Evolutionary conservation across 2,113 vertebrate species (phyloP).

Genomic region (Pampusana beccarii): DNA sequence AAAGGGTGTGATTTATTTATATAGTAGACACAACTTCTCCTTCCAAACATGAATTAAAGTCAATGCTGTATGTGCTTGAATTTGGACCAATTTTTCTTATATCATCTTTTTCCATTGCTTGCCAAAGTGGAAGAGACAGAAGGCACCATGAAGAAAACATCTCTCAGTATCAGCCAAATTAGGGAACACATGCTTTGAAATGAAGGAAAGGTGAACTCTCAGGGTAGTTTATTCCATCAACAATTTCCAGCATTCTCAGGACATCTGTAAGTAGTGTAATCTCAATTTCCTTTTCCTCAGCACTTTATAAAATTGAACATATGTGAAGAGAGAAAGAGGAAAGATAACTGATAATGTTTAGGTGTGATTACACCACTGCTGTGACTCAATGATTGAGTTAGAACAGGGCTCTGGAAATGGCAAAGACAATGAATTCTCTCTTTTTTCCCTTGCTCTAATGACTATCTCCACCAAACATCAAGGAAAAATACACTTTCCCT

Average conservation of each 20-base stretch:
- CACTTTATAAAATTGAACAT: constrained; percentile 1
- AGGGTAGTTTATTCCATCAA: constrained; percentile 39
- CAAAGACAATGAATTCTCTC: not conserved
- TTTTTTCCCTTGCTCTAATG: not conserved
- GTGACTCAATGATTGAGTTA: not conserved
- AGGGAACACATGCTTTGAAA: constrained; percentile 45
- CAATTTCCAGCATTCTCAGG: constrained; percentile 29
- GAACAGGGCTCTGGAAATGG: not conserved
- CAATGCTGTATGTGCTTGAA: not conserved
- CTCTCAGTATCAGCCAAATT: constrained; percentile 56
- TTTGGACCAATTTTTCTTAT: not conserved
- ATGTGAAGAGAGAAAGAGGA: not conserved
- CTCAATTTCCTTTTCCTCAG: constrained; percentile 57
- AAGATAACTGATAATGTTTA: constrained; percentile 4
- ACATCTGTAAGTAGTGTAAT: constrained; percentile 58
- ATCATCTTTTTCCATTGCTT: constrained; percentile 25
- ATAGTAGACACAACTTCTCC: not conserved
- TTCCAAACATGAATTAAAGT: constrained; percentile 5
- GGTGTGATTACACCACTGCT: not conserved
- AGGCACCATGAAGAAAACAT: constrained; percentile 33
- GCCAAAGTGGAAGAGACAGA: constrained; percentile 36
- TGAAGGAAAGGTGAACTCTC: constrained; percentile 59
- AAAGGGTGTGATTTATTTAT: constrained; percentile 28
- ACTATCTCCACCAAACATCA: not conserved
- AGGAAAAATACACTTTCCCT: not conserved